phyloP scores from a whole-genome alignment of 2,113 vertebrate genomes.

The Varanus komodoensis region DNA sequence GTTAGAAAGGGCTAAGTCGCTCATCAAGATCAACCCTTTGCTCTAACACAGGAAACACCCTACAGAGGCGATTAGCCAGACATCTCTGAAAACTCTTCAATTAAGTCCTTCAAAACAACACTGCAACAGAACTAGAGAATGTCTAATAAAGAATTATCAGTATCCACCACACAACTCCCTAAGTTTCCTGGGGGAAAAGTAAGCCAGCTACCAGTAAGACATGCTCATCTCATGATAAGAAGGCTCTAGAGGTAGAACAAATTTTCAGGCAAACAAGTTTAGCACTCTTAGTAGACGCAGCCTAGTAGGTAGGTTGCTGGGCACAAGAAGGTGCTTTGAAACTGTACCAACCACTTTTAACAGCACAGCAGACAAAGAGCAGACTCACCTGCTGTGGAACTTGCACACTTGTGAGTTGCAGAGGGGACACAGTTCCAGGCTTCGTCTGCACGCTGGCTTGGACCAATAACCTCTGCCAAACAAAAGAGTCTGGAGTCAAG shows the following conservation, averaged over 20 bases:
- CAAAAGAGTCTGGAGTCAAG: neutral
- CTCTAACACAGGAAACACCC: neutral
- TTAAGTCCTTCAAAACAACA: neutral
- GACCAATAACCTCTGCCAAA: conserved; percentile 73
- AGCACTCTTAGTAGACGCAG: neutral
- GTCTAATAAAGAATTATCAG: neutral
- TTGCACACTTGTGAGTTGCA: conserved; percentile 76
- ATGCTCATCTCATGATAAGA: neutral
- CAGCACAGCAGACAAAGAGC: neutral
- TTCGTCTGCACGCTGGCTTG: conserved; percentile 74
- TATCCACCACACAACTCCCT: neutral
- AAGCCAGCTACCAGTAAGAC: neutral
- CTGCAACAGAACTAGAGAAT: neutral
- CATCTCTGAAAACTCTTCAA: neutral
- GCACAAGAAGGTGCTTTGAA: neutral
- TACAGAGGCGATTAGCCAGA: neutral
- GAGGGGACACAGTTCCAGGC: conserved; percentile 72
- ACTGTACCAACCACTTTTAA: neutral
- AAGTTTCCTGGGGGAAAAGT: neutral
- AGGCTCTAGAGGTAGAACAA: neutral
- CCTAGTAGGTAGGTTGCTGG: neutral
- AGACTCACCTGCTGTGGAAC: conserved; percentile 75
- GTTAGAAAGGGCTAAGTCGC: neutral
- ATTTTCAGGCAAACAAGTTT: neutral
- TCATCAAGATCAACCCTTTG: neutral